Conservation (phyloP, 2,888 invertebrate genomes). For the Xanthia icteritia region DNA sequence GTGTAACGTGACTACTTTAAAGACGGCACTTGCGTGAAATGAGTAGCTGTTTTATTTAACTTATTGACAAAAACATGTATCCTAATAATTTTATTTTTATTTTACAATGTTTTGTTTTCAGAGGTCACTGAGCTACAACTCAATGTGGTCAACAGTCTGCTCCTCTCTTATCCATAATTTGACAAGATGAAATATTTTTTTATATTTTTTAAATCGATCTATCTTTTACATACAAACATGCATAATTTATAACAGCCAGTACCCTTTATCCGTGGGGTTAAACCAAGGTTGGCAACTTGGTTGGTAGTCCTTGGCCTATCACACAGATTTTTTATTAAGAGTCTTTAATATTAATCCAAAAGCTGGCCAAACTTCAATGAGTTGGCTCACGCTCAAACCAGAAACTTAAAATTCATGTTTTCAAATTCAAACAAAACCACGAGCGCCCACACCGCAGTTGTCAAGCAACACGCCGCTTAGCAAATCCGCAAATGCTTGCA, state of each 20-base stretch:
- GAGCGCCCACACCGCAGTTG: constrained; percentile 21
- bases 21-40: constrained; percentile 16
- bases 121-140: background rate
- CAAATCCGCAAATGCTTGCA: constrained; percentile 64
- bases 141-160: background rate
- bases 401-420: background rate
- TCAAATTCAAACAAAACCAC: background rate
- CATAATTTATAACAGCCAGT: too few species aligned
- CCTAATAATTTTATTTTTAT: too few species aligned
- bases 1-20: constrained; percentile 51
- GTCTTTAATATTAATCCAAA: background rate
- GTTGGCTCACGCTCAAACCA: background rate
- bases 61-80: background rate
- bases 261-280: background rate
- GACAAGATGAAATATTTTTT: background rate
- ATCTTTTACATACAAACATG: background rate
- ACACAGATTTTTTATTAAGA: background rate
- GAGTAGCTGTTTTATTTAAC: background rate
- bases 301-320: background rate
- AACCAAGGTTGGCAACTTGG: background rate
- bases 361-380: background rate
- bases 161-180: background rate
- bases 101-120: background rate
- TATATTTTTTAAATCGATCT: too few species aligned
- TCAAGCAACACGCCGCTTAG: constrained; percentile 39